Evolutionary conservation across 1,140 invertebrate genomes (phyloP).

Genomic region (Drosophila tani): DNA sequence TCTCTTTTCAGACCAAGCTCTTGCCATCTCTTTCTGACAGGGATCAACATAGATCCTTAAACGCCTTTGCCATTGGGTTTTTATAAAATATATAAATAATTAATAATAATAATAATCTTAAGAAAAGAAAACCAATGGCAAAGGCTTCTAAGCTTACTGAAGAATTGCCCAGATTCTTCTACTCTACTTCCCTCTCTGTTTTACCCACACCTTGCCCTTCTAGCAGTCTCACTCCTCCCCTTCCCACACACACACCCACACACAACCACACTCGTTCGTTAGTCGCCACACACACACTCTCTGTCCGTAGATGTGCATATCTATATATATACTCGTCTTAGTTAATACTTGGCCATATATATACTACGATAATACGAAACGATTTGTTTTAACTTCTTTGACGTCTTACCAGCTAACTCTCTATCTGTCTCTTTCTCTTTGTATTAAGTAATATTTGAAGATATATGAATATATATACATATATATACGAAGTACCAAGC

Average conservation of each 20-base stretch:
- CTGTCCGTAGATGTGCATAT: conserved; percentile 46
- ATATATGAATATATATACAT: conserved; percentile 66
- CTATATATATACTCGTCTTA: conserved; percentile 35
- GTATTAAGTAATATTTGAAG: conserved; percentile 57
- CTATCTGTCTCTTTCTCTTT: conserved; percentile 27
- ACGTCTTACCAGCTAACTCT: conserved; percentile 32
- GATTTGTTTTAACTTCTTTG: conserved; percentile 24
- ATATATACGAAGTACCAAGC: conserved; percentile 58
- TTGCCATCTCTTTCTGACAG: background rate
- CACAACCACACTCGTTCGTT: conserved; percentile 20
- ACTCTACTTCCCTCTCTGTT: background rate
- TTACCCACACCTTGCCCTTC: background rate
- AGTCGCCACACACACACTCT: conserved; percentile 35
- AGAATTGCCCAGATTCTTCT: background rate
- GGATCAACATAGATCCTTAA: background rate
- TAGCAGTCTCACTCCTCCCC: background rate
- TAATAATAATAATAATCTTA: too few relatives aligned
- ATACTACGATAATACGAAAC: conserved; percentile 37
- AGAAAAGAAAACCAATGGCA: background rate
- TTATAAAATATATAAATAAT: too few relatives aligned
- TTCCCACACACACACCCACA: conserved; percentile 1
- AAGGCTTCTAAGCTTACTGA: background rate
- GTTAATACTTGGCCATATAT: conserved; percentile 32
- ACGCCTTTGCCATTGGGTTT: background rate
- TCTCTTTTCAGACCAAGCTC: background rate